Conservation (phyloP, 2,113 vertebrate genomes). For the Sebastes fasciatus region DNA sequence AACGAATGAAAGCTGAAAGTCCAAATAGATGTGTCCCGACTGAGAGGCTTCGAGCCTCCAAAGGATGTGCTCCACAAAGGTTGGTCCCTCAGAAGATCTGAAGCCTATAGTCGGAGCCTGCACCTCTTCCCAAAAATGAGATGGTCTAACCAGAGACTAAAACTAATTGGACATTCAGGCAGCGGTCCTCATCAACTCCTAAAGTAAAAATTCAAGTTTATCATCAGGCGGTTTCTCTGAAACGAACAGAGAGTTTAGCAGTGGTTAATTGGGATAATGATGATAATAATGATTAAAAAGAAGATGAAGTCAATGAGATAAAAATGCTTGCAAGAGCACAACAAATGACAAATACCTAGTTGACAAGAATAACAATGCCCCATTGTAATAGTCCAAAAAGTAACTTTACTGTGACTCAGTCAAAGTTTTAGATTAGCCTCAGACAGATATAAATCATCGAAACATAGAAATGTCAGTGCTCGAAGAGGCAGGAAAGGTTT, state of each 20-base stretch:
- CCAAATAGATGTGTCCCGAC: slow-evolving; percentile 1
- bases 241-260: background rate
- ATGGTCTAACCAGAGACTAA: slow-evolving; percentile 7
- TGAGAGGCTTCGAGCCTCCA: slow-evolving; percentile 6
- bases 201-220: background rate
- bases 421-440: slow-evolving; percentile 2
- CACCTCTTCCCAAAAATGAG: slow-evolving; percentile 6
- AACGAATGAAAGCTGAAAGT: slow-evolving; percentile 1
- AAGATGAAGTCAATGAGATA: background rate
- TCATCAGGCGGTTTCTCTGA: background rate
- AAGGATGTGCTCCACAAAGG: slow-evolving; percentile 8
- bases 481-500: slow-evolving; percentile 12
- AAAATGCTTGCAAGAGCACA: background rate
- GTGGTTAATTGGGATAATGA: background rate
- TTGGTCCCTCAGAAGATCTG: slow-evolving; percentile 1
- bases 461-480: slow-evolving; percentile 7
- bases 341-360: background rate
- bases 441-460: slow-evolving; percentile 9
- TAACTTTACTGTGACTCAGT: background rate
- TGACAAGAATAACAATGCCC: background rate
- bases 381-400: background rate
- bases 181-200: background rate
- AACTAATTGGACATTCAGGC: slow-evolving; percentile 24
- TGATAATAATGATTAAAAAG: background rate
- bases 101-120: background rate